Percentiles rank a stretch among this genome's conserved stretches.
phyloP scores from a whole-genome alignment of 2,797 vertebrate genomes.

The Ibycter americanus region DNA sequence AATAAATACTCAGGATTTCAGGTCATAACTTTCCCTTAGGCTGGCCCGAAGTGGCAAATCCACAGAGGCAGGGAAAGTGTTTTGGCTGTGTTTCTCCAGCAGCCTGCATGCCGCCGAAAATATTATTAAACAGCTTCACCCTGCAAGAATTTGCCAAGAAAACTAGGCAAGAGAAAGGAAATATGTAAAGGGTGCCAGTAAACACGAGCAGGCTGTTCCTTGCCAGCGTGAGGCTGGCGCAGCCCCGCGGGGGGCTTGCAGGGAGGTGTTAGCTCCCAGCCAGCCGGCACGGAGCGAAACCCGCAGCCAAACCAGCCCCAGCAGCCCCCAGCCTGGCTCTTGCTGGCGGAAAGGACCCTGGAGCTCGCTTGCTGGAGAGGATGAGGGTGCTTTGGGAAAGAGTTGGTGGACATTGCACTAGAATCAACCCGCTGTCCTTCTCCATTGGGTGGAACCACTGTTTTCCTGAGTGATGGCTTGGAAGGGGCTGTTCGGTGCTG shows the following conservation, averaged over 20 bases:
- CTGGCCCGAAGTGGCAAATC: not conserved
- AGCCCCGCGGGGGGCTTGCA: not conserved
- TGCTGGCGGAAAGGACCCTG: not conserved
- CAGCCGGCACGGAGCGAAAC: not conserved
- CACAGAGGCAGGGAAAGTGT: conserved; percentile 2
- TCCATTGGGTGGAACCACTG: not conserved
- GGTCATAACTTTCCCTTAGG: not conserved
- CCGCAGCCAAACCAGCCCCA: not conserved
- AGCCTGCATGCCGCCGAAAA: conserved; percentile 45
- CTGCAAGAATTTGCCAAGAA: conserved; percentile 56
- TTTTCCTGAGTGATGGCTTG: not conserved
- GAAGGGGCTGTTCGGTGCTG: not conserved
- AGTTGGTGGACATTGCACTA: not conserved
- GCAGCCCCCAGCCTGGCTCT: not conserved
- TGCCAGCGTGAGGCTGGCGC: not conserved
- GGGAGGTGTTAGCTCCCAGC: not conserved
- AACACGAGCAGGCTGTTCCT: conserved; percentile 21
- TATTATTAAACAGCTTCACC: conserved; percentile 66
- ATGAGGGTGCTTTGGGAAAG: not conserved
- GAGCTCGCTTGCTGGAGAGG: not conserved
- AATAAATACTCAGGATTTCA: not conserved
- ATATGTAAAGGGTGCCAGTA: conserved; percentile 1
- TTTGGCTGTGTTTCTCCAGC: conserved; percentile 48
- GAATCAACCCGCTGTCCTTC: not conserved
- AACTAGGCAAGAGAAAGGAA: conserved; percentile 34